Percentiles rank a stretch among this genome's conserved stretches.
These are phyloP conservation scores for Drosophila paulistorum DNA, from an alignment of 1,140 invertebrate species.

Conservation along the genomic window DNA sequence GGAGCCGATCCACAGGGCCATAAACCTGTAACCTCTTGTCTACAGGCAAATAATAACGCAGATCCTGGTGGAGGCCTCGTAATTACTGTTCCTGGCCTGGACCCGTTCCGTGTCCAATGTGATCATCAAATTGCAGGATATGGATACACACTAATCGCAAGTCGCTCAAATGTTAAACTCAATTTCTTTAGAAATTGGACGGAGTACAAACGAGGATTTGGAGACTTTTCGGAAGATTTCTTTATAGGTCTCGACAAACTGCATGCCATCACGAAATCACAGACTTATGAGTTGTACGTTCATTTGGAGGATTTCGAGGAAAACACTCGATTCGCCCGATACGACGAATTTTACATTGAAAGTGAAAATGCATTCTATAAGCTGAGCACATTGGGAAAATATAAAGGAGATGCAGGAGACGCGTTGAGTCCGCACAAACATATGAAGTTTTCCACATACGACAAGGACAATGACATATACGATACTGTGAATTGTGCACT, in stretches of 20 bases:
- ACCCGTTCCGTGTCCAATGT: neutral
- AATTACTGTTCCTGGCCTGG: neutral
- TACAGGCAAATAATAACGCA: too few species aligned
- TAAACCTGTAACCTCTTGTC: too few species aligned
- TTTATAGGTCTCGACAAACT: conserved; percentile 26
- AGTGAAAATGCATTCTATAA: neutral
- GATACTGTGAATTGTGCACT: neutral
- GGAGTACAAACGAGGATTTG: conserved; percentile 27
- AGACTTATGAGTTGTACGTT: conserved; percentile 10
- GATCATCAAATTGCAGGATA: neutral
- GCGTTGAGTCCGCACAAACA: neutral
- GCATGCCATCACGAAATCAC: conserved; percentile 4
- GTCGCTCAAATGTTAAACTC: neutral
- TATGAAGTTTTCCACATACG: conserved; percentile 15
- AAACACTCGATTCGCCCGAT: neutral
- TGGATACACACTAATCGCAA: neutral
- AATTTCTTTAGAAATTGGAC: neutral
- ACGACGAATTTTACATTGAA: neutral
- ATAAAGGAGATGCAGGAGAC: conserved; percentile 13
- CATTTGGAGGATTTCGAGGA: neutral
- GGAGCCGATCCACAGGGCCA: too few species aligned
- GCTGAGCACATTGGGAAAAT: neutral
- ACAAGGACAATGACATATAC: neutral
- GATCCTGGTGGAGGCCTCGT: too few species aligned
- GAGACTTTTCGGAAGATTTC: conserved; percentile 14